Base-by-base conservation (phyloP, 2,888 invertebrate species). In the Leptodirus hochenwartii region DNA sequence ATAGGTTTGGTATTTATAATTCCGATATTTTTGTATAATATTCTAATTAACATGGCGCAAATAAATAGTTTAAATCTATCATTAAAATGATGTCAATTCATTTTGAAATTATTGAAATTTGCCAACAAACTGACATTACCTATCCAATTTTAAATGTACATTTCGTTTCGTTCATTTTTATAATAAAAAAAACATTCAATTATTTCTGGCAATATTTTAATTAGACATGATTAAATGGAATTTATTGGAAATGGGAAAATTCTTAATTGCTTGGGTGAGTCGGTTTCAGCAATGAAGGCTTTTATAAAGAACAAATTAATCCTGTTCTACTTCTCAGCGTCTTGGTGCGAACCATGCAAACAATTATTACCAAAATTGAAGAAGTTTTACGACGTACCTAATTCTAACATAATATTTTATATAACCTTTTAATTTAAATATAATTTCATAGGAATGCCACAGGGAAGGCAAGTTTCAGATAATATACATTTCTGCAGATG, bases 251-350 rank as follows among this genome's bases (percentile, higher is more conserved):
- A 31, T 14, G 22, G 27, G 1, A 14, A 25, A 10, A 16, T 36
- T 8, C 3, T 36, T 11, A 23, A 31, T 17, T 34, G 34, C 15
- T 31, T 25, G 13, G 34, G 34, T 11, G 17, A 16, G 6, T n/a
- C 23, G 9, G 29, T 37, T n/a, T 15, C 30, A 3, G 24, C 37
- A 3, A 38, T 43, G 12, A 36, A 41, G 8, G 39, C 38, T 4
- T 33, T 47, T 3, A 34, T 36, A 30, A 34, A 41, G 14, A 41
- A 39, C 30, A 37, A 39, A 14, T 38, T 43, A 4, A 35, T 46
- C 3, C 30, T 42, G 12, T 46, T 43, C 15, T 45, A 41, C 23
- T 49, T 48, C 33, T 40, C 42, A 5, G 43, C 46, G 2, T 33
- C 41, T 2, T 40, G 40, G 40, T 42, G 44, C 24, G 11, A 25